Conservation (phyloP, 2,888 invertebrate species). For the Agriopis leucophaearia region DNA sequence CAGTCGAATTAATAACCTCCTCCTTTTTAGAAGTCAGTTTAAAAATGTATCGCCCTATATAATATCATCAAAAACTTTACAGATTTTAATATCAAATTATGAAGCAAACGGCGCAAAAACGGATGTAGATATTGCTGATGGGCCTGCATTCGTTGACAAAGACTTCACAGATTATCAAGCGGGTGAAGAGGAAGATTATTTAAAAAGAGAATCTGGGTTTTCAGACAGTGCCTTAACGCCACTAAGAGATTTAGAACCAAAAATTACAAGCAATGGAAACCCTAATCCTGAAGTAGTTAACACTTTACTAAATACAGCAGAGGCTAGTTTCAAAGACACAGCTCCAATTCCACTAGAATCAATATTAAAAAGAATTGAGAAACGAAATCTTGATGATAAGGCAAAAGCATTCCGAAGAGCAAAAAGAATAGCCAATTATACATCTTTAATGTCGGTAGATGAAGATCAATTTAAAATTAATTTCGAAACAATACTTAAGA, state of each 20-base stretch:
- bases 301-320: too few relatives aligned
- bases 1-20: too few relatives aligned
- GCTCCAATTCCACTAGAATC: not conserved
- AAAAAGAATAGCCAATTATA: not conserved
- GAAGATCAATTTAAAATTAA: too few relatives aligned
- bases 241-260: not conserved
- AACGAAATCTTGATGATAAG: not conserved
- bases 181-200: not conserved
- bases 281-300: not conserved
- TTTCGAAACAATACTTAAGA: not conserved
- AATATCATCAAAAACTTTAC: not conserved
- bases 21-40: too few relatives aligned
- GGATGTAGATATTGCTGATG: not conserved
- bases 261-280: not conserved
- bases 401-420: not conserved
- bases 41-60: not conserved
- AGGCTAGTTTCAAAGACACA: not conserved
- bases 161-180: slow-evolving; percentile 24
- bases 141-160: not conserved
- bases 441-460: not conserved
- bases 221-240: not conserved
- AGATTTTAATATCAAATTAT: slow-evolving; percentile 1
- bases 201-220: not conserved
- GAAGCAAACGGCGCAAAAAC: not conserved
- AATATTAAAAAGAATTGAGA: not conserved